A percentile compares a stretch with the other conserved stretches of the same genome.
These are phyloP conservation scores for Oligia strigilis DNA, from an alignment of 2,888 invertebrate genomes.

Conservation along the genomic window DNA sequence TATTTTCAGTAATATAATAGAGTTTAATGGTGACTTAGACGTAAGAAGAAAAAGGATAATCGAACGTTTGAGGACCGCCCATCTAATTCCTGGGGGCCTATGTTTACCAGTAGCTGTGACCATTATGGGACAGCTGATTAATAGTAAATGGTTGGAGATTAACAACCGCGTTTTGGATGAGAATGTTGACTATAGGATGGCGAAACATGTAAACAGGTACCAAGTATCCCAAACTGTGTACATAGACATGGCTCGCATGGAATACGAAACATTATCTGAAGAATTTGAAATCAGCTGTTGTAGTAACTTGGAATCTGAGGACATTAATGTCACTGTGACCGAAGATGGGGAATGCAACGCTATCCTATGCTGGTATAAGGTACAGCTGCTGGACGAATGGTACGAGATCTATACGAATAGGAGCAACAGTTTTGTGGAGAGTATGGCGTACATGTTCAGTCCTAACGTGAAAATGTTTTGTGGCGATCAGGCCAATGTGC, in stretches of 20 bases:
- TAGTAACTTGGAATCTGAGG: slow-evolving; percentile 11
- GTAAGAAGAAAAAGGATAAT: slow-evolving; percentile 14
- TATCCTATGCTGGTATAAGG: slow-evolving; percentile 60
- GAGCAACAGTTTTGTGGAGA: slow-evolving; percentile 54
- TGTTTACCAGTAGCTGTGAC: slow-evolving; percentile 43
- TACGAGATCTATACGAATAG: slow-evolving; percentile 50
- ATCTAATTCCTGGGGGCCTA: slow-evolving; percentile 45
- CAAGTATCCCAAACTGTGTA: slow-evolving; percentile 38
- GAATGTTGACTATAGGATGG: slow-evolving; percentile 39
- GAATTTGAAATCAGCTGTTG: slow-evolving; percentile 36
- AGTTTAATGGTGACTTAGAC: slow-evolving; percentile 54
- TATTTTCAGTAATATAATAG: slow-evolving; percentile 49
- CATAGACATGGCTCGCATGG: slow-evolving; percentile 37
- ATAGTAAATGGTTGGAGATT: slow-evolving; percentile 42
- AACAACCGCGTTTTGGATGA: slow-evolving; percentile 51
- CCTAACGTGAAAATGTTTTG: slow-evolving; percentile 27
- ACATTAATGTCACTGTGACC: slow-evolving; percentile 22
- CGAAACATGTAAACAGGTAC: slow-evolving; percentile 48
- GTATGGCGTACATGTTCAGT: slow-evolving; percentile 47
- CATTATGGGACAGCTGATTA: slow-evolving; percentile 50
- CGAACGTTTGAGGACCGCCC: slow-evolving; percentile 22
- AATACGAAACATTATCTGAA: slow-evolving; percentile 41
- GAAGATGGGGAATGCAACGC: slow-evolving; percentile 53
- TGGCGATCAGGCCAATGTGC: slow-evolving; percentile 41
- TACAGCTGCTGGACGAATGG: slow-evolving; percentile 52